Evolutionary conservation across 2,113 vertebrate genomes (phyloP), one percentile per base, ranked within the genome.

Genomic region (Parotia lawesii): DNA sequence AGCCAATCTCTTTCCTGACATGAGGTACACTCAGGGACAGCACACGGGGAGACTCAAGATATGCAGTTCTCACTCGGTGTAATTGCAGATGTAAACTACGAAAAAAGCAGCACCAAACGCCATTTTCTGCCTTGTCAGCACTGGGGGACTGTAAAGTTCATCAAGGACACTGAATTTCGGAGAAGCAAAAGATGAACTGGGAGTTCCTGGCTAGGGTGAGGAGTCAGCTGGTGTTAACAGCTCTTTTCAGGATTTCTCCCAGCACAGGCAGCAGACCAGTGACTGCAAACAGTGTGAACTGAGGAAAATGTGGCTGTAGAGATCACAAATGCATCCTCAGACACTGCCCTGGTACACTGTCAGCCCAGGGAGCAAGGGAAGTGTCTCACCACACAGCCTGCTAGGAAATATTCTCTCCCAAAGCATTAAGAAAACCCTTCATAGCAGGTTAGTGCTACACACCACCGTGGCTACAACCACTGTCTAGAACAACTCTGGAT

Each of bases 21-120:
- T 2, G 27, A 85, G 69, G 14, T 5, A 31, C 24, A 14, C 38
- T 33, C 7, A 4, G n/a, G 28, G 38, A 28, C 12, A 51, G 2
- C 1, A 22, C 35, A 31, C 0, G 0, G 25, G 45, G 51, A 50
- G 35, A 10, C 70, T 40, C 18, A 7, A n/a, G 4, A 35, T 0
- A 3, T 0, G 3, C 33, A 42, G 15, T 2, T 66, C 42, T 61
- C 60, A 16, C 8, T 17, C 37, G 10, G 37, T 45, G 18, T 11
- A 45, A 80, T 0, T 70, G 75, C 35, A 47, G 42, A 77, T 73
- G 58, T 25, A 61, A 89, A 29, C 65, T 57, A 28, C 5, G 15
- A 38, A 40, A 45, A 61, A 69, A 35, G 33, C 61, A 69, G 48
- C 47, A 64, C 16, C 9, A 22, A 73, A 44, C 9, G 17, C 16